phyloP scores from a whole-genome alignment of 2,113 vertebrate species.

The Nerophis ophidion region DNA sequence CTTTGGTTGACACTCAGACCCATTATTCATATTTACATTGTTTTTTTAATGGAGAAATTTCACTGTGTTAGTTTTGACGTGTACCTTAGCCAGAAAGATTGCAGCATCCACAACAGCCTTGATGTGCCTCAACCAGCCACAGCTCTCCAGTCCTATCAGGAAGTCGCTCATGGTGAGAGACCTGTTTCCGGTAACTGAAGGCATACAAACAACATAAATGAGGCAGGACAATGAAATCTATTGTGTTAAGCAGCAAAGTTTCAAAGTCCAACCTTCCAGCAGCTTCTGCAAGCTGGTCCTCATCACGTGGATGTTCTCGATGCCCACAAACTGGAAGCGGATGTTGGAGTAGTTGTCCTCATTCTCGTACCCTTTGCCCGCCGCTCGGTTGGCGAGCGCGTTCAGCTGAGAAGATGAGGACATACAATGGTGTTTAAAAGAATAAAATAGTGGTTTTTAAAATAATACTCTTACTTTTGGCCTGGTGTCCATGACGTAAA shows the following conservation, averaged over 20 bases:
- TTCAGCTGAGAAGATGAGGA: slow-evolving; percentile 76
- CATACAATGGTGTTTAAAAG: background rate
- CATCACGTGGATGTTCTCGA: slow-evolving; percentile 99
- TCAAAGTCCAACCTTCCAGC: slow-evolving; percentile 80
- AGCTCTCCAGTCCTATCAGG: slow-evolving; percentile 85
- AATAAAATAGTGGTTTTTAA: background rate
- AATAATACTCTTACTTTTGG: slow-evolving; percentile 78
- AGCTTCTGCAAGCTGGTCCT: slow-evolving; percentile 91
- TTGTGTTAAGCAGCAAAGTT: background rate
- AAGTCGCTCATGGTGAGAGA: slow-evolving; percentile 86
- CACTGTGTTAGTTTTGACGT: background rate
- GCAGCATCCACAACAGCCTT: slow-evolving; percentile 92
- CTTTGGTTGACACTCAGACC: too few species aligned
- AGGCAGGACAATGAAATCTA: background rate
- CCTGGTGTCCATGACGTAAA: slow-evolving; percentile 96
- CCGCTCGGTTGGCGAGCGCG: slow-evolving; percentile 93
- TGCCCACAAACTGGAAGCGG: slow-evolving; percentile 98
- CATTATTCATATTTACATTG: too few species aligned
- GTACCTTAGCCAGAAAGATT: slow-evolving; percentile 86
- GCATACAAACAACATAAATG: background rate
- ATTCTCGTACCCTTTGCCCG: slow-evolving; percentile 98
- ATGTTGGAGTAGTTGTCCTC: slow-evolving; percentile 99
- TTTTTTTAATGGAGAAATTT: too few species aligned
- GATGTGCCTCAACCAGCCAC: slow-evolving; percentile 93
- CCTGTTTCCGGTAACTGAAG: slow-evolving; percentile 80